Evolutionary conservation across 1,140 invertebrate species (phyloP).

Genomic region (Oryctes rhinoceros): DNA sequence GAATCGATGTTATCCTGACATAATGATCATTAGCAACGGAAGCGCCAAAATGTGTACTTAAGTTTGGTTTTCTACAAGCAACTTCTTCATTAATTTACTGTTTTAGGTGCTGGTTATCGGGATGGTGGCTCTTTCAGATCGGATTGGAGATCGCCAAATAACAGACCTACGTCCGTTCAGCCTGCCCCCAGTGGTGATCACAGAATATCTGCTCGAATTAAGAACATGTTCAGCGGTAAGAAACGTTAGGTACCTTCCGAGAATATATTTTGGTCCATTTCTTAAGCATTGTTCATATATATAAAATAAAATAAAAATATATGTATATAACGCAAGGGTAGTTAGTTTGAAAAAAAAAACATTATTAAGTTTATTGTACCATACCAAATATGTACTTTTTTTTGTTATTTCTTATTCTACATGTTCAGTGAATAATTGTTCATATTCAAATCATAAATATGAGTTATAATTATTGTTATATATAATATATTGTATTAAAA

Average conservation of each 20-base stretch:
- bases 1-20: neutral
- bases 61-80: neutral
- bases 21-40: neutral
- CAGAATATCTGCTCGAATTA: conserved; percentile 48
- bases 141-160: conserved; percentile 43
- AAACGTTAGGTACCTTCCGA: conserved; percentile 39
- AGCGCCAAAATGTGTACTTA: conserved; percentile 25
- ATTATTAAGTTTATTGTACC: conserved; percentile 27
- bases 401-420: conserved; percentile 29
- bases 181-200: conserved; percentile 37
- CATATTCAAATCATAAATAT: conserved; percentile 16
- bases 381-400: conserved; percentile 28
- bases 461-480: conserved; percentile 31
- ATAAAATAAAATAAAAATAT: conserved; percentile 27
- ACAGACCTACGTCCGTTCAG: conserved; percentile 41
- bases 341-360: neutral
- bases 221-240: conserved; percentile 47
- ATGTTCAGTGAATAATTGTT: conserved; percentile 30
- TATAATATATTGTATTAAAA: conserved; percentile 33
- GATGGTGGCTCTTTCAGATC: conserved; percentile 34
- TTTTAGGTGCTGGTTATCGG: conserved; percentile 34
- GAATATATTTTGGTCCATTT: neutral
- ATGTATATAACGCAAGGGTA: conserved; percentile 25
- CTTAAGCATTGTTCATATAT: neutral
- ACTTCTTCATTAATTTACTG: neutral